Evolutionary conservation across 2,888 invertebrate genomes (phyloP).

Genomic region (Priapulus caudatus): DNA sequence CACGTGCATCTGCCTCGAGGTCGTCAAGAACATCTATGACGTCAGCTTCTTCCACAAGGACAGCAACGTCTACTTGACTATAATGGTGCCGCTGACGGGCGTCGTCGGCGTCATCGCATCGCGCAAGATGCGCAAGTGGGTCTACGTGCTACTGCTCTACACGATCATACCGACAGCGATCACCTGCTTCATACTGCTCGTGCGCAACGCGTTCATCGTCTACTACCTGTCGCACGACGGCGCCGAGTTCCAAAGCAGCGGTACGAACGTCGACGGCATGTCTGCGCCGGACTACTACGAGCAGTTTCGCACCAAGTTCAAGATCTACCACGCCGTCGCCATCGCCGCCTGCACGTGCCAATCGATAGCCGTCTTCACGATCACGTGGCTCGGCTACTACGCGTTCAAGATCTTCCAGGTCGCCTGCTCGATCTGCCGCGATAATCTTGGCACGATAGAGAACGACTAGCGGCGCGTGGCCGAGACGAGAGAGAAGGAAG

Average conservation of each 20-base stretch:
- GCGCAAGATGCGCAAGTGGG: background rate
- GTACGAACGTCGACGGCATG: no score
- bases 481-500: no score
- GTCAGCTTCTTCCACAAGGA: background rate
- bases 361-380: background rate
- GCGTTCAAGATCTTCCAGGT: conserved; percentile 1
- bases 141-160: background rate
- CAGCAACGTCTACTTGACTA: background rate
- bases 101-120: background rate
- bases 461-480: no score
- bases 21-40: background rate
- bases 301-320: background rate
- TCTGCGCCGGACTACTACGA: background rate
- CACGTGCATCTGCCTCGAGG: background rate
- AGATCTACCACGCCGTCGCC: background rate
- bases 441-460: no score
- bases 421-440: background rate
- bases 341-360: background rate
- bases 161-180: background rate
- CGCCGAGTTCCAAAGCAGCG: background rate
- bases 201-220: background rate
- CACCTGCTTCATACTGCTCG: background rate
- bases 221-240: background rate
- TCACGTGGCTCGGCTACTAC: background rate
- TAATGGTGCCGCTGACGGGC: background rate